Conservation (phyloP, 2,888 invertebrate genomes). For the Odiellus spinosus region DNA sequence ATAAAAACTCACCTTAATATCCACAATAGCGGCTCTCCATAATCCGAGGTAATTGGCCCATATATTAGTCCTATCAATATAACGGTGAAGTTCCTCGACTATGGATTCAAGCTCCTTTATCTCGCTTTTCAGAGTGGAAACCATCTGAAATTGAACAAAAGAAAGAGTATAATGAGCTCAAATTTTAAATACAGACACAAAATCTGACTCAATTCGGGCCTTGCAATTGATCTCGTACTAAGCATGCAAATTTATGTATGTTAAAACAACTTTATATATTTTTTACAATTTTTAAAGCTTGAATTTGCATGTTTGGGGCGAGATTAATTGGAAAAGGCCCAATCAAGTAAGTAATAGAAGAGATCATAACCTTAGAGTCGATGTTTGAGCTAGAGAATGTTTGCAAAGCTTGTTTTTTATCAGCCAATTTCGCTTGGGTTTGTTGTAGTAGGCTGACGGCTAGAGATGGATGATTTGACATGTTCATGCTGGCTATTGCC, state of each 20-base stretch:
- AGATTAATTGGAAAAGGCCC: too few relatives aligned
- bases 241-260: too few relatives aligned
- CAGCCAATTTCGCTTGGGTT: constrained; percentile 63
- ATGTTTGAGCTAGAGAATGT: constrained; percentile 52
- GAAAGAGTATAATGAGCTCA: too few relatives aligned
- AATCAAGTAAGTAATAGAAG: too few relatives aligned
- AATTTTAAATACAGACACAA: too few relatives aligned
- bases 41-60: constrained; percentile 79
- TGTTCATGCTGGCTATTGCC: too few relatives aligned
- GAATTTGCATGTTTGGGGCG: too few relatives aligned
- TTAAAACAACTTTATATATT: too few relatives aligned
- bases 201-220: too few relatives aligned
- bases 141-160: constrained; percentile 34
- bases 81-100: constrained; percentile 62
- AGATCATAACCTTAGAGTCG: constrained; percentile 44
- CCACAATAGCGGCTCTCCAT: constrained; percentile 72
- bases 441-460: constrained; percentile 41
- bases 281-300: too few relatives aligned
- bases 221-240: too few relatives aligned
- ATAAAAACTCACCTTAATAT: constrained; percentile 47
- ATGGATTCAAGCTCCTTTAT: constrained; percentile 67
- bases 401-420: constrained; percentile 66
- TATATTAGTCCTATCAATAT: constrained; percentile 65
- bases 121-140: constrained; percentile 61
- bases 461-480: too few relatives aligned